Evolutionary conservation across 1,140 invertebrate species (phyloP), one percentile per base, ranked within the genome.

Genomic region (Ylistrum balloti): DNA sequence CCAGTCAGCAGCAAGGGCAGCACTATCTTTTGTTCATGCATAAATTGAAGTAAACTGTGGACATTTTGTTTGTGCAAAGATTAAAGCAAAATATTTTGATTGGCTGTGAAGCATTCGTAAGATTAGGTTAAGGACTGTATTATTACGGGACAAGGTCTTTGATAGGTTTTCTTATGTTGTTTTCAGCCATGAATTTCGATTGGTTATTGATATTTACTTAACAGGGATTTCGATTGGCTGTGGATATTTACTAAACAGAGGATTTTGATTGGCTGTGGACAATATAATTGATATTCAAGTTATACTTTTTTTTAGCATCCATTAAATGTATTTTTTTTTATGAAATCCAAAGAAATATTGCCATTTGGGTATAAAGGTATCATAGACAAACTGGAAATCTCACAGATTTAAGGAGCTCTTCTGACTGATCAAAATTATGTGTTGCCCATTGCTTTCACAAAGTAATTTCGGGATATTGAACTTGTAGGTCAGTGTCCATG

Each of bases 11-110:
- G 56, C n/a, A 74, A 28, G 56, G 56, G 56, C 56, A 74, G 56
- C 56, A 74, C 56, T 74, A 74, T n/a, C n/a, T 28, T 74, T 74
- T 28, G 56, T 74, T 74, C 22, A 74, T 56, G 45, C 45, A 56
- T 38, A 38, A 38, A 7, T 38, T 7, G 35, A 5, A 38, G 45
- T 56, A 11, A 20, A 20, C 13, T 56, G 45, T 22, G 15, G 20
- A 56, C 15, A 7, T 56, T 56, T 56, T 56, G 35, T 38, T 38
- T 13, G 13, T 38, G 35, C 20, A 74, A 28, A 3, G 56, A 74
- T 28, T 74, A 74, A 74, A 28, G 56, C 11, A 0, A 28, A 48
- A 1, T 20, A 17, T 48, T 13, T 48, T 48, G 20, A 48, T 48
- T 48, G 20, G 45, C 45, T 48, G 20, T 48, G 20, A 22, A n/a